These are phyloP conservation scores for Catamblyrhynchus diadema DNA, from an alignment of 2,797 vertebrate genomes.

Conservation along the genomic window DNA sequence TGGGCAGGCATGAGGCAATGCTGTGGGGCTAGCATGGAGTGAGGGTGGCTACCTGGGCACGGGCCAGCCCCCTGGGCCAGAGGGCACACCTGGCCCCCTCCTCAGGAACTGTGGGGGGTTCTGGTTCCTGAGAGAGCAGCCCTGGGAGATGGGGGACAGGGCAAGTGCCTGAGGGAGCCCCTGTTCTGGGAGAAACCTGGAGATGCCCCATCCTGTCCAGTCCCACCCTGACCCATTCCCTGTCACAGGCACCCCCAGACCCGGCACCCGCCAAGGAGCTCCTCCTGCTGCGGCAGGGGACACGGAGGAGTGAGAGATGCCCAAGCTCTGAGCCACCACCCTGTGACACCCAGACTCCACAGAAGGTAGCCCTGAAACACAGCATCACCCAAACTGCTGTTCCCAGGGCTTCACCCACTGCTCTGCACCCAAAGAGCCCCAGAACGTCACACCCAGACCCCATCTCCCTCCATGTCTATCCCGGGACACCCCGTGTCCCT, in stretches of 20 bases:
- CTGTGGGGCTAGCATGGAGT: not conserved
- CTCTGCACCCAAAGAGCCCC: not conserved
- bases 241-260: not conserved
- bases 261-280: not conserved
- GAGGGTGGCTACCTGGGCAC: not conserved
- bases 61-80: not conserved
- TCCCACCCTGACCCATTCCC: not conserved
- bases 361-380: not conserved
- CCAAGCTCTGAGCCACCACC: not conserved
- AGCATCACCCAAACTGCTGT: not conserved
- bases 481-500: no score
- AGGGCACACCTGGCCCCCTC: not conserved
- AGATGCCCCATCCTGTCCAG: not conserved
- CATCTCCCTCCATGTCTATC: not conserved
- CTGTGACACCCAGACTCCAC: not conserved
- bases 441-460: not conserved
- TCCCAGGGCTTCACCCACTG: not conserved
- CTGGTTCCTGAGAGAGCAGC: not conserved
- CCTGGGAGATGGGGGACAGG: not conserved
- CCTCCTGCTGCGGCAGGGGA: not conserved
- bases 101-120: not conserved
- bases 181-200: not conserved
- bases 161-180: not conserved
- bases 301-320: not conserved
- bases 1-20: not conserved